These are phyloP conservation scores for Pegoplata infirma DNA, from an alignment of 2,888 invertebrate genomes.

Conservation along the genomic window DNA sequence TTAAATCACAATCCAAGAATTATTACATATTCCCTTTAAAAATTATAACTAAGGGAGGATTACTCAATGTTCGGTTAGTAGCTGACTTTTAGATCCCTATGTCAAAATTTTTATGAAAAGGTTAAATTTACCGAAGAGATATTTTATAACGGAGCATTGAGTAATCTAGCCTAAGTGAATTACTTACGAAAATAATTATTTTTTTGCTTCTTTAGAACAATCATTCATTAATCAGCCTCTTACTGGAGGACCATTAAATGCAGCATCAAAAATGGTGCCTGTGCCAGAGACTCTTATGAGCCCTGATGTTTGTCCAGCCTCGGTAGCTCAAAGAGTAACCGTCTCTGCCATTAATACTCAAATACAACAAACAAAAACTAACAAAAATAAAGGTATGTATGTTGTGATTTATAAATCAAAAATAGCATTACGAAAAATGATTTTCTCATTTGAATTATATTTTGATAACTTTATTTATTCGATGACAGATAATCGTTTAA, in stretches of 20 bases:
- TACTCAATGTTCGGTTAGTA: too few relatives aligned
- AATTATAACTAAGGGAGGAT: too few relatives aligned
- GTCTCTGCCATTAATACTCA: constrained; percentile 73
- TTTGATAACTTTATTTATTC: constrained; percentile 28
- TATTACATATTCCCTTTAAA: too few relatives aligned
- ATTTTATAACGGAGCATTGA: too few relatives aligned
- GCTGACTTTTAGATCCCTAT: too few relatives aligned
- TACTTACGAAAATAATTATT: too few relatives aligned
- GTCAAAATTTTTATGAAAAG: too few relatives aligned
- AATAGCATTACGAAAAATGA: constrained; percentile 9
- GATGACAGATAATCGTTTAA: constrained; percentile 70
- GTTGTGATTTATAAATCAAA: not conserved
- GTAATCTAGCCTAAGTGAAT: too few relatives aligned
- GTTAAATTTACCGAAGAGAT: too few relatives aligned
- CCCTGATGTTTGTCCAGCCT: constrained; percentile 81
- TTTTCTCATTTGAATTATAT: constrained; percentile 46
- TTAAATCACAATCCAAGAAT: too few relatives aligned
- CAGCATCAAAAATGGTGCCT: constrained; percentile 91
- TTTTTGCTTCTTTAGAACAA: too few relatives aligned
- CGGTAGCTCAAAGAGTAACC: constrained; percentile 73
- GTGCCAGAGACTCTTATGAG: constrained; percentile 93
- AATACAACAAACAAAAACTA: constrained; percentile 74
- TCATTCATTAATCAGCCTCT: constrained; percentile 63
- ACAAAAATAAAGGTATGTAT: constrained; percentile 75
- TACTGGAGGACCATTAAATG: constrained; percentile 82